Conservation (phyloP, 2,888 invertebrate species). For the Crepidodera aurea region DNA sequence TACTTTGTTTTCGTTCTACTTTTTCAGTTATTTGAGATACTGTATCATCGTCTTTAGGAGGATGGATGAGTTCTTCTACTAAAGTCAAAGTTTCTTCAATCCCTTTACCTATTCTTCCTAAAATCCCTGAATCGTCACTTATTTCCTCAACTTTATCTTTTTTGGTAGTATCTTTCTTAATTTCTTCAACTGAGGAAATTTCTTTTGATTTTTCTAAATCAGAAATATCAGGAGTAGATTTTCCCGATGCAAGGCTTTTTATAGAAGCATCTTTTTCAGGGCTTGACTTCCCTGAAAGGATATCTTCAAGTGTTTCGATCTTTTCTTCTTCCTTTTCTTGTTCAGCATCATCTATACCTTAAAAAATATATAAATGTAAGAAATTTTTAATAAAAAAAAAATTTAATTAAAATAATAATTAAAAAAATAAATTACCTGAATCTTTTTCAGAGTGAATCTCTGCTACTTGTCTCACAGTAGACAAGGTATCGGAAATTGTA, state of each 20-base stretch:
- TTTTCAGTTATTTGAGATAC: not conserved
- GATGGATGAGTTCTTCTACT: conserved; percentile 14
- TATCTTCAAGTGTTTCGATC: not conserved
- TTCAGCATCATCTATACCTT: conserved; percentile 32
- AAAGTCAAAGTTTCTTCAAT: conserved; percentile 24
- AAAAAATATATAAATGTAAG: not conserved
- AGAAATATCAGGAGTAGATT: conserved; percentile 43
- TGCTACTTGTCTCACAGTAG: conserved; percentile 43
- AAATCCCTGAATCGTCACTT: not conserved
- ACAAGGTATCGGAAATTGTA: conserved; percentile 48
- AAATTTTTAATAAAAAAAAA: not conserved
- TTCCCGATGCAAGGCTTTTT: conserved; percentile 38
- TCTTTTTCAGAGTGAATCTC: conserved; percentile 39
- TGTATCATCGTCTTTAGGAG: conserved; percentile 10
- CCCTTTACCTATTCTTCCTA: conserved; percentile 6
- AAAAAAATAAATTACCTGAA: conserved; percentile 29
- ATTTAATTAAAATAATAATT: not conserved
- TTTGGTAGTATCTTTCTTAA: conserved; percentile 14
- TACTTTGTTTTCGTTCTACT: conserved; percentile 6
- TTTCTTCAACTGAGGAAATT: conserved; percentile 24
- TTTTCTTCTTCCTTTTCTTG: conserved; percentile 23
- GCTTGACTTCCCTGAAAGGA: conserved; percentile 28
- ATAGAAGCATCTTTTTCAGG: conserved; percentile 37
- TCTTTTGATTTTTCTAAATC: conserved; percentile 36
- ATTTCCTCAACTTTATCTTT: not conserved